Percentiles rank a stretch among this genome's conserved stretches.
Evolutionary conservation across 1,140 invertebrate genomes (phyloP).

Genomic region (Myzus persicae): DNA sequence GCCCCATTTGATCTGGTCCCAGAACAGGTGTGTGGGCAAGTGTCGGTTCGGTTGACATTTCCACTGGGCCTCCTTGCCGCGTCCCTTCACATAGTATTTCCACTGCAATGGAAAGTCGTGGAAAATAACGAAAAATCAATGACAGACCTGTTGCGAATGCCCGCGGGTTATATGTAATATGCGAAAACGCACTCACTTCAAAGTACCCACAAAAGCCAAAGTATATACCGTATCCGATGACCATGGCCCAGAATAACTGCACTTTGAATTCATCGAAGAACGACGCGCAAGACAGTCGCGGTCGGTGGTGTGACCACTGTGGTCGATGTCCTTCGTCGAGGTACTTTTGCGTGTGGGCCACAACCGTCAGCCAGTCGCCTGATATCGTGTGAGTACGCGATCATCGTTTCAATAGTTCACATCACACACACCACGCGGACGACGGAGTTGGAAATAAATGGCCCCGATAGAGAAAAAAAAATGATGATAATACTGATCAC

Average conservation of each 20-base stretch:
- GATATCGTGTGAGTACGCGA: no score
- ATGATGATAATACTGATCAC: neutral
- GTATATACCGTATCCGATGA: slow-evolving; percentile 13
- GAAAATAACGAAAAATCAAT: neutral
- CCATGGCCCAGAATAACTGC: slow-evolving; percentile 12
- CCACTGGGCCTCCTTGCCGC: slow-evolving; percentile 72
- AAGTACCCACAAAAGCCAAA: slow-evolving; percentile 44
- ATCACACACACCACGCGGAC: neutral
- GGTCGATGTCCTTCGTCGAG: neutral
- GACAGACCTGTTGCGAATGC: no score
- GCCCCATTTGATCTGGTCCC: slow-evolving; percentile 74
- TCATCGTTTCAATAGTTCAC: neutral
- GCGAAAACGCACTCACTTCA: slow-evolving; percentile 25
- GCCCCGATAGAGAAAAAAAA: neutral
- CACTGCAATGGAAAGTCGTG: slow-evolving; percentile 66
- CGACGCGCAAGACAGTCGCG: neutral
- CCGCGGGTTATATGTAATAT: neutral
- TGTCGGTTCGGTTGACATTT: slow-evolving; percentile 78
- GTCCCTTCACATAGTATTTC: slow-evolving; percentile 73
- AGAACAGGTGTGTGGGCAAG: slow-evolving; percentile 72
- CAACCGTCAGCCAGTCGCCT: slow-evolving; percentile 34
- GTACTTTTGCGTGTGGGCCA: slow-evolving; percentile 9
- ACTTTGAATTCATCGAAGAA: neutral
- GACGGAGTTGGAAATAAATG: neutral
- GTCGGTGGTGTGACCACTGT: neutral